Base-by-base conservation (phyloP, 2,113 vertebrate genomes). In the Apodemus sylvaticus region DNA sequence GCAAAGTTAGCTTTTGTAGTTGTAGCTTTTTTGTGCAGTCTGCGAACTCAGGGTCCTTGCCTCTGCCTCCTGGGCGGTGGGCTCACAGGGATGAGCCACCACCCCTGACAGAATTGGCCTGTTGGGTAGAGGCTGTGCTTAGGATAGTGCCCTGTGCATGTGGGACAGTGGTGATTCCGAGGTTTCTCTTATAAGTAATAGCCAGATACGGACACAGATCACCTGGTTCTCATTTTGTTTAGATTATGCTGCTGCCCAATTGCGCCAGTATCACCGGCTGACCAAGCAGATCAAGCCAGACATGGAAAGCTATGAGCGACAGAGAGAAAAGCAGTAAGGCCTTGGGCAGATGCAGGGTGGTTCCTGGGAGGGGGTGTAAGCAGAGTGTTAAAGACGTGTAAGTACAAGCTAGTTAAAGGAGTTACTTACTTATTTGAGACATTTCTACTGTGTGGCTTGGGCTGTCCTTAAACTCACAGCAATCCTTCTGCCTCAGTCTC, bases 201-300 rank as follows among this genome's bases (percentile, higher is more conserved):
- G 13, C 36, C 62, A 88, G 29, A 58, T 24, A 58, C 83, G 34
- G 74, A 73, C 74, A 55, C 71, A 17, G 0, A 0, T 93, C 31
- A 42, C 93, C 62, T 64, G 45, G 36, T 78, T 85, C 66, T 74
- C 2, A 0, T 14, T 95, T 91, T 79, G 31, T 93, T 94, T 26
- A 97, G 99, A 99, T 91, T 99, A 99, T 6, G 99, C 99, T 0
- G 99, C 99, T 36, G 99, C 99, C n/a, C 99, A 99, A 94, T 98
- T 99, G 88, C 98, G 99, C 42, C 99, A 99, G 97, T 99, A 99
- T 98, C 99, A 99, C 97, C 96, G 99, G 68, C 98, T 99, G 96
- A 99, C 99, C 2, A 99, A 97, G 97, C 99, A 99, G 98, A 99
- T 99, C 98, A 99, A 98, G 96, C 99, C 99, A 3, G 99, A 99